A percentile compares a stretch with the other conserved stretches of the same genome.
Conservation (phyloP, 2,113 vertebrate species). For the Limnothrissa miodon region DNA sequence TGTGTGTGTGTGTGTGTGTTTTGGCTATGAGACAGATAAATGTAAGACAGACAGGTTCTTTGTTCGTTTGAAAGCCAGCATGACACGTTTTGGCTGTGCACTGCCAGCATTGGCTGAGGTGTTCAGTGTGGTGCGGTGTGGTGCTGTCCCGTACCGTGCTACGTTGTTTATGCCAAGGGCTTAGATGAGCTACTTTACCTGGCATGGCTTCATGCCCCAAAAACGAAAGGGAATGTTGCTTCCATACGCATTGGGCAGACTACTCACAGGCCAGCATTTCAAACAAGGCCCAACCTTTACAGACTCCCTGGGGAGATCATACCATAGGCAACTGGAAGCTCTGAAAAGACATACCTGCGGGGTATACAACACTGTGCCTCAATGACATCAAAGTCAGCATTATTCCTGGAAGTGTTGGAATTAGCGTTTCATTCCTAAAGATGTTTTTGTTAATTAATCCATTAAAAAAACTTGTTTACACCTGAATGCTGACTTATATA, state of each 20-base stretch:
- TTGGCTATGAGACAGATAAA: neutral
- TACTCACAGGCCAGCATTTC: neutral
- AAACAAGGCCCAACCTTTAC: neutral
- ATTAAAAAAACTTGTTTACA: neutral
- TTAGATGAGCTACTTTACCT: slow-evolving; percentile 8
- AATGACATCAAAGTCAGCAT: neutral
- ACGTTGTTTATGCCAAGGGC: neutral
- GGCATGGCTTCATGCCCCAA: neutral
- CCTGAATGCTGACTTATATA: neutral
- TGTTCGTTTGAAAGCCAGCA: neutral
- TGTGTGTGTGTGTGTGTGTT: neutral
- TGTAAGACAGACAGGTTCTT: neutral
- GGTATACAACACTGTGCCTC: neutral
- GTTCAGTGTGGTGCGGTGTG: neutral
- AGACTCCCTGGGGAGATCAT: neutral
- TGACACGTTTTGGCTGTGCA: neutral
- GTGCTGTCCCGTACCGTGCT: neutral
- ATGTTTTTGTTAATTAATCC: neutral
- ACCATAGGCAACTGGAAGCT: neutral
- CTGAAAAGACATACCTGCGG: neutral
- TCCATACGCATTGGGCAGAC: neutral
- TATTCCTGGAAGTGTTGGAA: neutral
- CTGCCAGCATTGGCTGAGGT: neutral
- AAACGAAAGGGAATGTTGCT: neutral
- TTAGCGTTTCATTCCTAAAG: neutral